These are phyloP conservation scores for Myotis daubentonii DNA, from an alignment of 2,797 vertebrate species.

Conservation along the genomic window DNA sequence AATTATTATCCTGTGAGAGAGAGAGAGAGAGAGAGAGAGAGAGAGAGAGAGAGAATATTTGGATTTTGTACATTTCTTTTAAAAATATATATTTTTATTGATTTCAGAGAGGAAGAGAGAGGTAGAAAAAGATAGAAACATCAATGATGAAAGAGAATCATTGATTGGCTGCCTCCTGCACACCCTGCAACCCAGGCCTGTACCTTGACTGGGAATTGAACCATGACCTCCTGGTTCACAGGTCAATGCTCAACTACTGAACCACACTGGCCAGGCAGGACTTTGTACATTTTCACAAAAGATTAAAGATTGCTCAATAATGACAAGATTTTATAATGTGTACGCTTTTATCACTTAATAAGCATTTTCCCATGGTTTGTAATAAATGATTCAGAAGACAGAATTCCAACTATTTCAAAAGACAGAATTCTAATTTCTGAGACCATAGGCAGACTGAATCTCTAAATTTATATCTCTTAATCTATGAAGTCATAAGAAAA, in stretches of 20 bases:
- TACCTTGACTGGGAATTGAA: too few species aligned
- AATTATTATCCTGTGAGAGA: background rate
- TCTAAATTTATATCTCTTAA: background rate
- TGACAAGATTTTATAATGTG: background rate
- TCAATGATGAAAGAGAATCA: too few species aligned
- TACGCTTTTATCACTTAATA: background rate
- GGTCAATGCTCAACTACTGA: too few species aligned
- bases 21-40: background rate
- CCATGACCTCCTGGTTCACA: too few species aligned
- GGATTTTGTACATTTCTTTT: background rate
- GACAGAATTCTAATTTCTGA: slow-evolving; percentile 47
- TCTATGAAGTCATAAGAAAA: background rate
- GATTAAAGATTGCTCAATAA: background rate
- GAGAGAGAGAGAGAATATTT: background rate
- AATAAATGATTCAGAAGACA: slow-evolving; percentile 16
- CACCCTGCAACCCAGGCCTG: too few species aligned
- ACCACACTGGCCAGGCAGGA: too few species aligned
- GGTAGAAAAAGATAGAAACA: too few species aligned
- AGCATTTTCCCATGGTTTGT: background rate
- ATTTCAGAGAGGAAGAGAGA: too few species aligned
- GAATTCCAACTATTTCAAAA: slow-evolving; percentile 35
- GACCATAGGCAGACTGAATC: background rate
- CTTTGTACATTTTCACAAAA: background rate
- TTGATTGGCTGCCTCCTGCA: too few species aligned
- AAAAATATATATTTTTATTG: too few species aligned